Percentiles rank a stretch among this genome's conserved stretches.
Evolutionary conservation across 64 coral and sea anemone genomes (phyloP).

Genomic region (Montipora efflorescens): DNA sequence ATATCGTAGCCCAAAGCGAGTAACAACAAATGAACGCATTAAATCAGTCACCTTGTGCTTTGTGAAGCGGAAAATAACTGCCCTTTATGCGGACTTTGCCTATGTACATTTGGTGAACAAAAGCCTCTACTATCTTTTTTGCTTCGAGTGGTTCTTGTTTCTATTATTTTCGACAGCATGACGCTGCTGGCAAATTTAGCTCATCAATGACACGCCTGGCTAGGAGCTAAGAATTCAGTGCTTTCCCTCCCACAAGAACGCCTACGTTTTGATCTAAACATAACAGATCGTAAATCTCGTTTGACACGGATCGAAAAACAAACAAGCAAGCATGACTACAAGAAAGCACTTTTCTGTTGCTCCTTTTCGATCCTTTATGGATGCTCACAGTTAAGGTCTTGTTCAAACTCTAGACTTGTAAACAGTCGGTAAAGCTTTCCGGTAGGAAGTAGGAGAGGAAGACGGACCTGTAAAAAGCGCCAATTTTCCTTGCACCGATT

Average conservation of each 20-base stretch:
- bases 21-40: neutral
- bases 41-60: neutral
- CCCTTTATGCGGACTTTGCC: neutral
- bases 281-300: neutral
- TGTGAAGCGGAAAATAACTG: neutral
- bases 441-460: neutral
- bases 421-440: neutral
- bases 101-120: neutral
- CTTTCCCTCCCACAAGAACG: neutral
- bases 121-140: neutral
- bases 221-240: neutral
- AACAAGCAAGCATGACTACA: neutral
- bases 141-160: neutral
- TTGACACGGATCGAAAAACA: neutral
- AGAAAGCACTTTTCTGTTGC: neutral
- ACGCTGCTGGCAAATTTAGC: neutral
- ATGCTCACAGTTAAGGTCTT: no score
- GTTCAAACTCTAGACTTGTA: no score
- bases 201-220: neutral
- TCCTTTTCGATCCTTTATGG: neutral
- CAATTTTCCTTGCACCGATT: no score
- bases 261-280: neutral
- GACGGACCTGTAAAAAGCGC: neutral
- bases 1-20: conserved; percentile 14
- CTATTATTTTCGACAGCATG: neutral